Base-by-base conservation (phyloP, 2,113 vertebrate species). In the Penelope pileata region DNA sequence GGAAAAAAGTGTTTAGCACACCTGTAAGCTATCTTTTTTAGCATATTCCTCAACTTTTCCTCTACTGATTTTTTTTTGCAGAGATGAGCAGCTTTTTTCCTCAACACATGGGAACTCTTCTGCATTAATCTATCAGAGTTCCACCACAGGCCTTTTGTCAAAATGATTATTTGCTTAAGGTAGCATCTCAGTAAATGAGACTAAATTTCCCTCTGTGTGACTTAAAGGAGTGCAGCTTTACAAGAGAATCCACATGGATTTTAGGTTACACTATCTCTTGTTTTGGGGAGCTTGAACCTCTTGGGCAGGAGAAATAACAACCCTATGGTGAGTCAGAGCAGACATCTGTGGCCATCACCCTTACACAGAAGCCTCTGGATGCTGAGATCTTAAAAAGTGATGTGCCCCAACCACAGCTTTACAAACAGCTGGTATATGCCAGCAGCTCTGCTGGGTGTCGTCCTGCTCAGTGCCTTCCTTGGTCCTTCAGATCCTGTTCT, bases 101-200 rank as follows among this genome's bases (percentile, higher is more conserved):
- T 88, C 5, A 47, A 12, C 11, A 10, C 0, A 0, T 30, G 26
- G 43, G 26, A 91, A 17, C 2, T 38, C 9, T 63, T 70, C 23
- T 72, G 9, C 21, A 11, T 83, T 73, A 60, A 36, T 48, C n/a
- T 24, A 26, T 88, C 29, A 19, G 1, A 1, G 14, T 47, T 17
- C 23, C n/a, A 69, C 12, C 15, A 10, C 19, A 51, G 12, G 6
- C 8, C 16, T 85, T 88, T 88, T 66, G 45, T 72, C 29, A 29
- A 8, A 59, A 22, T 11, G 34, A 11, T 79, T 77, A 8, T 86
- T 86, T 89, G 36, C 10, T 1, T 53, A 56, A 88, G 51, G 15
- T 54, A 50, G 7, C 1, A 0, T 38, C 23, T 84, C 56, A 34
- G 23, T 17, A 76, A 16, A 32, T 0, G 0, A 38, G 19, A 47